A percentile compares a stretch with the other conserved stretches of the same genome.
These are phyloP conservation scores for Sesamia inferens DNA, from an alignment of 2,888 invertebrate species.

Conservation along the genomic window DNA sequence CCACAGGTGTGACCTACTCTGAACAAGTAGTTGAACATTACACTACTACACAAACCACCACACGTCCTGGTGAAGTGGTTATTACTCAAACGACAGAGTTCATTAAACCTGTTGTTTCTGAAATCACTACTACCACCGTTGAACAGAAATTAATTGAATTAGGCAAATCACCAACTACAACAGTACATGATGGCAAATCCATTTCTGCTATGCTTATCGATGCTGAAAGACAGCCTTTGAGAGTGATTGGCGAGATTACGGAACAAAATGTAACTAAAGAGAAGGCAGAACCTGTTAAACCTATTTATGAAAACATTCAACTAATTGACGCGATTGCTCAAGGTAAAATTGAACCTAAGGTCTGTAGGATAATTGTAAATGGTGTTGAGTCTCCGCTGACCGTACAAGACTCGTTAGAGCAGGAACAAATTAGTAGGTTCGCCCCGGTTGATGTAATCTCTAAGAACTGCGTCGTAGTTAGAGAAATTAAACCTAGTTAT, in stretches of 20 bases:
- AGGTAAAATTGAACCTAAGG: slow-evolving; percentile 92
- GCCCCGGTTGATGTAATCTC: slow-evolving; percentile 92
- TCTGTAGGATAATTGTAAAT: slow-evolving; percentile 91
- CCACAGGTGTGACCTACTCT: slow-evolving; percentile 49
- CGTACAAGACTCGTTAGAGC: slow-evolving; percentile 92
- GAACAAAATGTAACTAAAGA: slow-evolving; percentile 84
- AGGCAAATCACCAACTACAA: slow-evolving; percentile 57
- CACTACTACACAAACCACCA: slow-evolving; percentile 58
- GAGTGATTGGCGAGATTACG: slow-evolving; percentile 86
- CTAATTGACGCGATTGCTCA: slow-evolving; percentile 92
- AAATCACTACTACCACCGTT: slow-evolving; percentile 60
- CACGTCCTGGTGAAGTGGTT: slow-evolving; percentile 62
- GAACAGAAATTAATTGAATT: slow-evolving; percentile 69
- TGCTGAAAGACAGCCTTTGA: slow-evolving; percentile 85
- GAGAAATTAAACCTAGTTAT: slow-evolving; percentile 88
- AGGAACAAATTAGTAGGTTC: slow-evolving; percentile 92
- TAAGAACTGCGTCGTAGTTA: slow-evolving; percentile 91
- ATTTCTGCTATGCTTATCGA: slow-evolving; percentile 84
- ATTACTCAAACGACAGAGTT: slow-evolving; percentile 68
- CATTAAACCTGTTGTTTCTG: slow-evolving; percentile 66
- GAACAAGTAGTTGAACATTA: slow-evolving; percentile 57
- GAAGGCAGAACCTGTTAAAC: slow-evolving; percentile 73
- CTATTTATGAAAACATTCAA: slow-evolving; percentile 86
- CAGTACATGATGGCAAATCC: slow-evolving; percentile 75
- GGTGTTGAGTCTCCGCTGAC: slow-evolving; percentile 91